Conservation (phyloP, 2,888 invertebrate genomes). For the Lobophora halterata region DNA sequence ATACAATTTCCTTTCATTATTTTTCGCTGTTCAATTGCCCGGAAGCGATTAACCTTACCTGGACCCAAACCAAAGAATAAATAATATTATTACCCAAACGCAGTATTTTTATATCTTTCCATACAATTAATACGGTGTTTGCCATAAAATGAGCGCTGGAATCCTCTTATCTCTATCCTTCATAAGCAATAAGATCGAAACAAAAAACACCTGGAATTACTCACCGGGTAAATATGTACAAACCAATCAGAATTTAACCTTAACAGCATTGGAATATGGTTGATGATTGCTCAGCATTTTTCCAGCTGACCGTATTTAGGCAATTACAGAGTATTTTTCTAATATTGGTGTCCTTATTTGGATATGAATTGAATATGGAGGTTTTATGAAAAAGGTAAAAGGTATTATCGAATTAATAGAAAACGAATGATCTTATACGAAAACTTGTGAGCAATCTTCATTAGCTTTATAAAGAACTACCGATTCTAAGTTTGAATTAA, state of each 20-base stretch:
- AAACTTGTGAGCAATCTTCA: too few species aligned
- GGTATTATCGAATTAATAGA: too few species aligned
- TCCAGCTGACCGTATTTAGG: constrained; percentile 23
- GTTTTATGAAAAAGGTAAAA: constrained; percentile 26
- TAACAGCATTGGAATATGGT: constrained; percentile 9
- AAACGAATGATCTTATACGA: too few species aligned
- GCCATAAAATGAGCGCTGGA: constrained; percentile 18
- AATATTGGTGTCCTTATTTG: constrained; percentile 30
- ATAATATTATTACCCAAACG: background rate
- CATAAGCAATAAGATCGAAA: constrained; percentile 23
- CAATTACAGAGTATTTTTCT: constrained; percentile 29
- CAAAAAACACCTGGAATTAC: constrained; percentile 24
- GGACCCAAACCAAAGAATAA: too few species aligned
- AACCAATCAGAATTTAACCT: constrained; percentile 12
- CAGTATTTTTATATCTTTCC: constrained; percentile 4
- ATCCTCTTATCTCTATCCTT: constrained; percentile 17
- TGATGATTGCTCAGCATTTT: constrained; percentile 12
- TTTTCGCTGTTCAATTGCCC: constrained; percentile 9
- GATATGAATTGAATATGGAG: constrained; percentile 29
- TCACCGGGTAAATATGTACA: constrained; percentile 1
- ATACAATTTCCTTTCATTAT: background rate
- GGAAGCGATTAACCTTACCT: constrained; percentile 5
- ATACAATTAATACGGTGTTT: constrained; percentile 9
- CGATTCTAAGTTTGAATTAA: too few species aligned
- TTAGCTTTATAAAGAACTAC: too few species aligned